Evolutionary conservation across 2,888 invertebrate species (phyloP), one percentile per base, ranked within the genome.

Genomic region (Pteria penguin): DNA sequence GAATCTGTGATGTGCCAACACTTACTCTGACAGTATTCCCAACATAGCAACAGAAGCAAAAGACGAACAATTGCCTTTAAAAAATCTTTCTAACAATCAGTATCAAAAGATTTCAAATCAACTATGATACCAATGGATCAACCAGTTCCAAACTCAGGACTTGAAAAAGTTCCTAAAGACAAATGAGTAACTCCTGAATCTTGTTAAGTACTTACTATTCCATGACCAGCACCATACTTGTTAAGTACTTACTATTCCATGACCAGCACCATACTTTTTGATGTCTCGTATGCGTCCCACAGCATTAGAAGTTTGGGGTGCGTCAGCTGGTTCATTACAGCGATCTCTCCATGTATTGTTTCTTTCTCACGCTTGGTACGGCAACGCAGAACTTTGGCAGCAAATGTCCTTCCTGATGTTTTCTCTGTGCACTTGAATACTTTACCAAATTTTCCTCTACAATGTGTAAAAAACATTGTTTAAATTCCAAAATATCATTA

Each of bases 221-320:
- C 87, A 98, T 94, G 86, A 99, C 96, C 87, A 99, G 96, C 93
- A 97, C 97, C 95, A 99, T 98, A 91, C n/a, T n/a, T n/a, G n/a
- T n/a, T n/a, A 27, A 5, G 24, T 80, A 95, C 97, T 96, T 94
- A 99, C 99, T 98, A 94, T 94, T 99, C 99, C 87, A 98, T 94
- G 86, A 99, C 96, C 87, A 99, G 96, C 93, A 97, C 97, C 95
- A 99, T 98, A 91, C 96, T 98, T 97, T 85, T 82, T 2, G 85
- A 79, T 14, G 86, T 85, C 69, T 91, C 90, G 78, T 88, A 98
- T 11, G 98, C 98, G 89, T 99, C 99, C 93, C 98, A 99, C 66
- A 99, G 94, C 93, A 99, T 98, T 88, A 99, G 97, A 71, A 99
- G 95, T 85, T 98, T 94, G 52, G 98, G 97, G 93, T 99, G 99